A percentile compares a stretch with the other conserved stretches of the same genome.
These are phyloP conservation scores for Catharus minimus DNA, from an alignment of 2,113 vertebrate species.

Conservation along the genomic window DNA sequence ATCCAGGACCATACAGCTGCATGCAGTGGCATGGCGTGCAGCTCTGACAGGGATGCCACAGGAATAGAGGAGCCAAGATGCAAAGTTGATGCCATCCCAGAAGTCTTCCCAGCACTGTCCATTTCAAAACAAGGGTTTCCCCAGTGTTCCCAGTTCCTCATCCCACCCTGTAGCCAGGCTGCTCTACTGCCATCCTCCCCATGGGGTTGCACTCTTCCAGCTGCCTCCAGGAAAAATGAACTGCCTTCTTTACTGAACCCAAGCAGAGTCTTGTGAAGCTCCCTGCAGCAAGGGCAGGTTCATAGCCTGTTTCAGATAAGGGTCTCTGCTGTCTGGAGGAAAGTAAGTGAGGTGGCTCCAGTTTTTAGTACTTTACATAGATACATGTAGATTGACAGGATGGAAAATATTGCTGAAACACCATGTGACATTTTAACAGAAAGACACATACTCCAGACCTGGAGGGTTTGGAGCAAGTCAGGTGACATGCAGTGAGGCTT, in stretches of 20 bases:
- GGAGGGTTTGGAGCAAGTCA: not conserved
- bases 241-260: not conserved
- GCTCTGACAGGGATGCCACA: not conserved
- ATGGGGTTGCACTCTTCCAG: not conserved
- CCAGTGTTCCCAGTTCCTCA: not conserved
- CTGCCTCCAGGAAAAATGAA: not conserved
- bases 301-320: accelerated
- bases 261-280: accelerated
- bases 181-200: not conserved
- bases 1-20: not conserved
- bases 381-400: not conserved
- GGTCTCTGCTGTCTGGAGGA: not conserved
- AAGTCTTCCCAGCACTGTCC: not conserved
- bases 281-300: not conserved
- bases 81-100: accelerated
- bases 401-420: not conserved
- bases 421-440: not conserved
- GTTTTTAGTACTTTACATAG: not conserved
- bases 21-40: not conserved
- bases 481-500: accelerated
- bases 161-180: not conserved
- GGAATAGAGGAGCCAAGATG: not conserved
- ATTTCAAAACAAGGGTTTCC: not conserved
- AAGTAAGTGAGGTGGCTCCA: not conserved
- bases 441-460: not conserved